These are phyloP conservation scores for Micromesistius poutassou DNA, from an alignment of 2,797 vertebrate species.

Conservation along the genomic window DNA sequence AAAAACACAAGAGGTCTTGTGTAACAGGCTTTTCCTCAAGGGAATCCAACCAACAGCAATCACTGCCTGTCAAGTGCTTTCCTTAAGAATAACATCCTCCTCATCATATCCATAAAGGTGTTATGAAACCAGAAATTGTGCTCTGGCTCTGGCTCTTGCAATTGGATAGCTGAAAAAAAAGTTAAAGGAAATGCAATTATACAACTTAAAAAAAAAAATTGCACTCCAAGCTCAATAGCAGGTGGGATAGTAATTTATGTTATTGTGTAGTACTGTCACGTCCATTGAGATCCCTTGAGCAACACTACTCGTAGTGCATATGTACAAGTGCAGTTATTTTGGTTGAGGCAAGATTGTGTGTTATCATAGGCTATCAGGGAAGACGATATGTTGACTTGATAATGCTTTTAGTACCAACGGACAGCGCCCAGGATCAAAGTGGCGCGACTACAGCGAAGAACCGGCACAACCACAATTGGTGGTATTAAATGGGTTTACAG, in stretches of 20 bases:
- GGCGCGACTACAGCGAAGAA: neutral
- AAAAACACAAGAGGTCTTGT: neutral
- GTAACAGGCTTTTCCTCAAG: neutral
- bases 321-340: neutral
- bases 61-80: neutral
- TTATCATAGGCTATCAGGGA: neutral
- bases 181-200: neutral
- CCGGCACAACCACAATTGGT: neutral
- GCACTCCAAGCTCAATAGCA: neutral
- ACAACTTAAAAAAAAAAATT: conserved; percentile 1
- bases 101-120: neutral
- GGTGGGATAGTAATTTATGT: neutral
- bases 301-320: neutral
- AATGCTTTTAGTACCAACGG: conserved; percentile 60
- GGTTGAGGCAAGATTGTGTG: neutral
- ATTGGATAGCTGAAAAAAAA: neutral
- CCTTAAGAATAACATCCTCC: neutral
- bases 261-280: neutral
- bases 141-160: neutral
- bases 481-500: no score
- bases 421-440: conserved; percentile 58
- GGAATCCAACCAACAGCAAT: neutral
- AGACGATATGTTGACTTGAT: neutral
- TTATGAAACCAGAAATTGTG: neutral
- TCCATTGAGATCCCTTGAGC: neutral